Base-by-base conservation (phyloP, 2,888 invertebrate species). In the Pachliopta kotzebuea region DNA sequence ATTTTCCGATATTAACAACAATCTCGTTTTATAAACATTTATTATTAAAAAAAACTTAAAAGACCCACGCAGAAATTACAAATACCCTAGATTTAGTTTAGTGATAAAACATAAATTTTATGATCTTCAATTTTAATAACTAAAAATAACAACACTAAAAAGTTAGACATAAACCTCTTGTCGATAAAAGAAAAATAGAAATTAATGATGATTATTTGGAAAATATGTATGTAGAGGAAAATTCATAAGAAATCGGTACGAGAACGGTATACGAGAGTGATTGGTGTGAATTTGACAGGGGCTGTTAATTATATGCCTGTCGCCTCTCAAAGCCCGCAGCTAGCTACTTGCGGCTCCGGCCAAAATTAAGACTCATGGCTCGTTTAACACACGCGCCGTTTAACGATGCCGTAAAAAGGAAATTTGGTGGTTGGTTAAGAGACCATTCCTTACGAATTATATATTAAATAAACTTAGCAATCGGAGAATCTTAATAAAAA, bases 251-350 rank as follows among this genome's bases (percentile, higher is more conserved):
- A 78, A 77, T 72, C 69, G 72, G 73, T 72, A 72, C 73, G n/a
- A n/a, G n/a, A 72, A 71, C 64, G 64, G 66, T 2, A 68, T 65
- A 55, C 63, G 64, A 62, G 69, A 81, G 71, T 78, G 78, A 86
- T 81, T 80, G 83, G 82, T 83, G 84, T 85, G 87, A 71, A 72
- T 84, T 85, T 87, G 88, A 86, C 86, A 84, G 84, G 75, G 80
- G 80, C 76, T 81, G 86, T 87, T 88, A 89, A 89, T 89, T 87
- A 85, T 84, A 82, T 80, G 78, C 77, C 78, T 79, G 79, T 79
- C 79, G 78, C 74, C 77, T 73, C 74, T 79, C 75, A 76, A 68
- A 68, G 68, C 62, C 66, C 61, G 66, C 69, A 37, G 70, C 69
- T 26, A 57, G 71, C 72, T 79, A 74, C 76, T 80, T 79, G 81